Evolutionary conservation across 1,140 invertebrate species (phyloP).

Genomic region (Drosophila leontia): DNA sequence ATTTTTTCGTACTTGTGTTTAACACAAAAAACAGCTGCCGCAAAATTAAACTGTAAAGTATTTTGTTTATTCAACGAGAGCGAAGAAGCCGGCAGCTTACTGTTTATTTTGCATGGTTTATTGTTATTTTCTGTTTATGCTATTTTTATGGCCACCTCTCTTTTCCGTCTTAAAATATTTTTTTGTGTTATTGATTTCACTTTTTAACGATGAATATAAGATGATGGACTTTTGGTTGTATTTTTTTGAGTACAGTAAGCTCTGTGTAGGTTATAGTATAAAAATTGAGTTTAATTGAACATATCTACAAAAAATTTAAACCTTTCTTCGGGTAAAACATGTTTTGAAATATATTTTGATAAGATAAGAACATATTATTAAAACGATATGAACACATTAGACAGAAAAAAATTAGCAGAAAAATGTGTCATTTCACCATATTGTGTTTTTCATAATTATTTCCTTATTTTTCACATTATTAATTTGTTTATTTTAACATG

Average conservation of each 20-base stretch:
- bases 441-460: neutral
- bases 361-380: no score
- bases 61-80: constrained; percentile 25
- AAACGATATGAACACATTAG: no score
- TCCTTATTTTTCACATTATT: neutral
- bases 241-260: neutral
- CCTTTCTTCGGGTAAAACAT: no score
- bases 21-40: constrained; percentile 27
- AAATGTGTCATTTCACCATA: neutral
- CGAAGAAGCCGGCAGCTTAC: constrained; percentile 7
- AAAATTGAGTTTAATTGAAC: no score
- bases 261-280: no score
- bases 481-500: no score
- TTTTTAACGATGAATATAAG: constrained; percentile 59
- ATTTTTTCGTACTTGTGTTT: constrained; percentile 12
- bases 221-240: constrained; percentile 27
- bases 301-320: no score
- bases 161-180: constrained; percentile 28
- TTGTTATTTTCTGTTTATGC: constrained; percentile 41
- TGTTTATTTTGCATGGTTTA: constrained; percentile 26
- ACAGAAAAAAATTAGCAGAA: neutral
- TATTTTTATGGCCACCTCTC: constrained; percentile 38
- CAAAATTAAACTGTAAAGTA: constrained; percentile 26
- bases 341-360: no score
- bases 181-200: constrained; percentile 75